Evolutionary conservation across 2,113 vertebrate genomes (phyloP).

Genomic region (Boulengeromyrus knoepffleri): DNA sequence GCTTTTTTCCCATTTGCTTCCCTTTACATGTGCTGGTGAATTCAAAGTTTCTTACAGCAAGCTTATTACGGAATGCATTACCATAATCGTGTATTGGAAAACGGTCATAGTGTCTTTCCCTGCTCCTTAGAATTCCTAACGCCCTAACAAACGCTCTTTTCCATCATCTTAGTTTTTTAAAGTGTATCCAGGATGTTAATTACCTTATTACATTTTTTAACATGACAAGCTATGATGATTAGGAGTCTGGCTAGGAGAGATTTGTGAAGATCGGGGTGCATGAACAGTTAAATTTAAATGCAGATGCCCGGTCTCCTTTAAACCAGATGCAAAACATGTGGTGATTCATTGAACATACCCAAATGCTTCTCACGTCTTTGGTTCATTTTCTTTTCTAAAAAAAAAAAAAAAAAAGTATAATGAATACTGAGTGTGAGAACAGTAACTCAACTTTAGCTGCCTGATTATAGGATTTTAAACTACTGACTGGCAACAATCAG

Average conservation of each 20-base stretch:
- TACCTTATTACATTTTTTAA: not conserved
- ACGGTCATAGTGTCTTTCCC: not conserved
- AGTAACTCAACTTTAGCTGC: not conserved
- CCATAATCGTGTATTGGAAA: not conserved
- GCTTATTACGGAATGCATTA: not conserved
- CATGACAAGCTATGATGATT: not conserved
- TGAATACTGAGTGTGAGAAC: not conserved
- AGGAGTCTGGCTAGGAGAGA: not conserved
- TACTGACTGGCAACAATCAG: not conserved
- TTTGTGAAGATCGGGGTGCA: not conserved
- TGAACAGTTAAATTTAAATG: not conserved
- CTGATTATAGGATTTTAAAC: not conserved
- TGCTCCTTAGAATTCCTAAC: not conserved
- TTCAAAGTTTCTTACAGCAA: not conserved
- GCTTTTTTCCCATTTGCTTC: not conserved
- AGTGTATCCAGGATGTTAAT: not conserved
- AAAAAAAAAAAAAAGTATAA: not conserved
- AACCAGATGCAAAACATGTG: constrained; percentile 1
- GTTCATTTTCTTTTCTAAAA: not conserved
- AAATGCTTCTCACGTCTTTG: not conserved
- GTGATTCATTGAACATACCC: not conserved
- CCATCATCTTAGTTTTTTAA: not conserved
- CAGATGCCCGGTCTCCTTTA: not conserved
- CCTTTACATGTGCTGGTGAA: not conserved
- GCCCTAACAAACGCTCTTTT: not conserved